Conservation (phyloP, 2,888 invertebrate genomes). For the Cataglyphis livida region DNA sequence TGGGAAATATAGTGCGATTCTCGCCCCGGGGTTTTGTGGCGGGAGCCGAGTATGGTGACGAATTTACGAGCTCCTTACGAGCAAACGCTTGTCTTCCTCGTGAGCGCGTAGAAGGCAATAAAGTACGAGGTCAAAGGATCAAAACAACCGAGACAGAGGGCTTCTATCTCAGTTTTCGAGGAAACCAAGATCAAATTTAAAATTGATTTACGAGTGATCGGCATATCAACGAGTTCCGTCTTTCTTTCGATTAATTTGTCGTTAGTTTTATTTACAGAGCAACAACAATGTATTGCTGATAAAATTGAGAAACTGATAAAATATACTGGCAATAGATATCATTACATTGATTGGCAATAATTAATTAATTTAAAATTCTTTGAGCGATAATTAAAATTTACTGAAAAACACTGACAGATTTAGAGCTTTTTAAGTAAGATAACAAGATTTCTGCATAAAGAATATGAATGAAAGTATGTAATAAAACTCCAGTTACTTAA, state of each 20-base stretch:
- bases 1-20: conserved; percentile 75
- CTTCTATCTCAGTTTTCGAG: conserved; percentile 63
- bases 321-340: neutral
- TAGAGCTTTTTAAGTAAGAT: neutral
- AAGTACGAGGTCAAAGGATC: conserved; percentile 71
- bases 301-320: neutral
- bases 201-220: conserved; percentile 76
- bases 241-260: neutral
- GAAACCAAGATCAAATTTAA: conserved; percentile 71
- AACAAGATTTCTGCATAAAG: neutral
- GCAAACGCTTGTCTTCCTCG: conserved; percentile 69
- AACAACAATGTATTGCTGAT: neutral
- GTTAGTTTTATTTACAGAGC: conserved; percentile 40
- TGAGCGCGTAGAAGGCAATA: conserved; percentile 72
- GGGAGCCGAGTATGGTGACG: conserved; percentile 79
- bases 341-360: neutral
- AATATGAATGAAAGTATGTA: neutral
- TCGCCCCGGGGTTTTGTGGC: conserved; percentile 73
- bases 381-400: neutral
- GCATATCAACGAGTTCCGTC: conserved; percentile 40
- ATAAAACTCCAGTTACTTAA: neutral
- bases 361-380: neutral
- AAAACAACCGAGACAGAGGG: conserved; percentile 72
- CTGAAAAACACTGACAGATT: neutral
- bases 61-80: conserved; percentile 81